Conservation (phyloP, 1,140 invertebrate genomes). For the Drosophila sturtevanti region DNA sequence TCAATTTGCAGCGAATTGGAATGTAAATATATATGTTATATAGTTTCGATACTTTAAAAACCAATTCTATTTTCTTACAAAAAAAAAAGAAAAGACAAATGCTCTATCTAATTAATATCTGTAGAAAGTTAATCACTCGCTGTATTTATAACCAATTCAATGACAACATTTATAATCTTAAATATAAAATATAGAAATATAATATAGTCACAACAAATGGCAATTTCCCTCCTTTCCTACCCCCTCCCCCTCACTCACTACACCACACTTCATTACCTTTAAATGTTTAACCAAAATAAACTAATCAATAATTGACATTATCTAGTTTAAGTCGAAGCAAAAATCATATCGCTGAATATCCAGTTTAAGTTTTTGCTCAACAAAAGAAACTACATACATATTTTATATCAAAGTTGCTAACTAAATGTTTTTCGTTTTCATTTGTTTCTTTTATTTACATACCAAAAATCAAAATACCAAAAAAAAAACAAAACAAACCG, state of each 20-base stretch:
- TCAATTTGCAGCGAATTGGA: background rate
- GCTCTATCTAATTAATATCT: no score
- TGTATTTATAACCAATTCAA: no score
- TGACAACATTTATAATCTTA: no score
- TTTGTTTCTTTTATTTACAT: conserved; percentile 82
- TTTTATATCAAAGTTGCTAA: conserved; percentile 79
- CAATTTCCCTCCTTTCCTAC: background rate
- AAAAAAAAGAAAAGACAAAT: no score
- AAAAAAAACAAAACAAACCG: no score
- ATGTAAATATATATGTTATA: background rate
- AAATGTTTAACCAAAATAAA: conserved; percentile 6
- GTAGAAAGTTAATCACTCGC: no score
- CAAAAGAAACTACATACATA: conserved; percentile 15
- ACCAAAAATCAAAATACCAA: conserved; percentile 49
- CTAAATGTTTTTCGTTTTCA: conserved; percentile 82
- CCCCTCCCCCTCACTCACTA: background rate
- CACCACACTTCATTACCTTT: background rate
- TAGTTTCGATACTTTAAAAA: background rate
- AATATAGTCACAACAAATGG: conserved; percentile 13
- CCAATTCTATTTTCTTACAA: background rate
- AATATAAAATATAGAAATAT: no score
- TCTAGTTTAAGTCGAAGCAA: conserved; percentile 48
- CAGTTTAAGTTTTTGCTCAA: conserved; percentile 43
- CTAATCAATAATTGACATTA: conserved; percentile 35
- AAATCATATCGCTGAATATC: conserved; percentile 36